Evolutionary conservation across 2,113 vertebrate genomes (phyloP).

Genomic region (Malaclemys terrapin): DNA sequence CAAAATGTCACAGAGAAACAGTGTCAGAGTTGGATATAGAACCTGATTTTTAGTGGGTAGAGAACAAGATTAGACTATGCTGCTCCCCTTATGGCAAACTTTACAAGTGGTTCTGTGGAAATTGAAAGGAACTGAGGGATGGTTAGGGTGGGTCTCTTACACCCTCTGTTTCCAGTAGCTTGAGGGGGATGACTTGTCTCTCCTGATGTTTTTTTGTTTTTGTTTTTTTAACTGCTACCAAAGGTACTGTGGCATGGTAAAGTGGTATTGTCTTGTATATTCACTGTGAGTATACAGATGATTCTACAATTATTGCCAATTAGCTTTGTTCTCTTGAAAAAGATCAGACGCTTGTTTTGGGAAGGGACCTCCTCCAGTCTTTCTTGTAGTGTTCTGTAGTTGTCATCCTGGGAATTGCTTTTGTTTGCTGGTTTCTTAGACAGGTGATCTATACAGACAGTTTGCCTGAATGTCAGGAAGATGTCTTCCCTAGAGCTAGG

Average conservation of each 20-base stretch:
- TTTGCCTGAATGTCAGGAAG: not conserved
- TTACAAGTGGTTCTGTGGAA: not conserved
- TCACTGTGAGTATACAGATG: not conserved
- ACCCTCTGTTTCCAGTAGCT: not conserved
- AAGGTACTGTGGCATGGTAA: not conserved
- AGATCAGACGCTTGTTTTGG: not conserved
- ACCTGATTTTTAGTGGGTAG: rapidly evolving
- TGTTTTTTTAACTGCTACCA: not conserved
- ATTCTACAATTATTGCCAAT: not conserved
- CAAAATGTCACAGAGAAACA: rapidly evolving
- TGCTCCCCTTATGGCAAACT: not conserved
- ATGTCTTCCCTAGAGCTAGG: not conserved
- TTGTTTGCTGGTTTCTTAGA: not conserved
- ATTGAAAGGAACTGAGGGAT: not conserved
- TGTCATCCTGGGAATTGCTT: not conserved
- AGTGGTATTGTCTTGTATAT: not conserved
- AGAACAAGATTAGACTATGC: no score
- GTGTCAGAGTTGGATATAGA: rapidly evolving
- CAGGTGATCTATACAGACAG: not conserved
- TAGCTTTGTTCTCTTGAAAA: not conserved
- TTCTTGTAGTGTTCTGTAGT: not conserved
- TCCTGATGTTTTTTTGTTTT: not conserved
- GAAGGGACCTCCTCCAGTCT: not conserved
- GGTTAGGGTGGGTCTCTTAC: not conserved
- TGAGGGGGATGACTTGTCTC: not conserved